A percentile compares a stretch with the other conserved stretches of the same genome.
Evolutionary conservation across 2,888 invertebrate genomes (phyloP).

Genomic region (Ophion ventricosus): DNA sequence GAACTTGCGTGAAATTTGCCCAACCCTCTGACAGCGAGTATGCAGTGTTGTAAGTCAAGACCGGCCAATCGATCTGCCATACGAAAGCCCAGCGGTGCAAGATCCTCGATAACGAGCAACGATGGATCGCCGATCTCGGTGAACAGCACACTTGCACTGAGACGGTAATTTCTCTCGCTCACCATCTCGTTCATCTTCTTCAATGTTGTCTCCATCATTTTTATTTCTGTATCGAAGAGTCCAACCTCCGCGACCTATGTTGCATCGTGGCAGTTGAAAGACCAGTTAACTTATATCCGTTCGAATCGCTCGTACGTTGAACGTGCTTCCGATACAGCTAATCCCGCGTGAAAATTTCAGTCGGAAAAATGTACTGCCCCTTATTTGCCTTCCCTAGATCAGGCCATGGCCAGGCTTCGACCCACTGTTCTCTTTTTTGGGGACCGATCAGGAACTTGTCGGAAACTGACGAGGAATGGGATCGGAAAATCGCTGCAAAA

Average conservation of each 20-base stretch:
- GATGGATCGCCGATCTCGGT: constrained; percentile 77
- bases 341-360: too few relatives aligned
- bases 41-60: constrained; percentile 85
- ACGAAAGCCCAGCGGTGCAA: constrained; percentile 84
- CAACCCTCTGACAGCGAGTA: constrained; percentile 84
- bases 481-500: too few relatives aligned
- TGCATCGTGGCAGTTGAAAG: not conserved
- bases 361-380: too few relatives aligned
- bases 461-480: too few relatives aligned
- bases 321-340: too few relatives aligned
- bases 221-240: constrained; percentile 77
- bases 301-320: not conserved
- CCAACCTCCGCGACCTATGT: constrained; percentile 71
- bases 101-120: constrained; percentile 85
- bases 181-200: constrained; percentile 76
- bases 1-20: constrained; percentile 86
- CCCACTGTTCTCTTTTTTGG: too few relatives aligned
- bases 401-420: too few relatives aligned
- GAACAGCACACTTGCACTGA: constrained; percentile 78
- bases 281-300: constrained; percentile 8
- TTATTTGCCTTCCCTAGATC: too few relatives aligned
- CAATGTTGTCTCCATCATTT: constrained; percentile 77
- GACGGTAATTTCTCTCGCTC: constrained; percentile 61
- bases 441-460: too few relatives aligned
- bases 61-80: constrained; percentile 85